Evolutionary conservation across 2,797 vertebrate species (phyloP).

Genomic region (Enteromius unitaeniatus): DNA sequence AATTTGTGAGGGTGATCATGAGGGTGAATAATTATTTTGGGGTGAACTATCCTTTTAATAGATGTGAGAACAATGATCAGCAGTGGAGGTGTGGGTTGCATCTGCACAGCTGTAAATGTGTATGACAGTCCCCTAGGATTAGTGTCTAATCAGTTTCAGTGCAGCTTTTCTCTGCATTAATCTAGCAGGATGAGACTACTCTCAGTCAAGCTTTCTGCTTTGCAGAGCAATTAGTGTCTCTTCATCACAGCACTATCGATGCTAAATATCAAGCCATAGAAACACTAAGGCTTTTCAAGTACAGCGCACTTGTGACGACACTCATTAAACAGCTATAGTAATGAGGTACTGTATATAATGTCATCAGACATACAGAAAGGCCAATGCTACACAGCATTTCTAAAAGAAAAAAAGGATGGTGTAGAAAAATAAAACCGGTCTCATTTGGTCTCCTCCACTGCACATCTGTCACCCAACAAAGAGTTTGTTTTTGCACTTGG

Average conservation of each 20-base stretch:
- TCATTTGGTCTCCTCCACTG: neutral
- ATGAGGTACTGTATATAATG: neutral
- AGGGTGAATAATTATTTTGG: neutral
- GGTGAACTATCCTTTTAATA: neutral
- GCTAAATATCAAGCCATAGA: conserved; percentile 12
- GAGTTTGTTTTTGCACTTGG: neutral
- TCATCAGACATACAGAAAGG: neutral
- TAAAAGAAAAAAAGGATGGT: neutral
- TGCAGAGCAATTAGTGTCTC: conserved; percentile 30
- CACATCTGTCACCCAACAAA: conserved; percentile 29
- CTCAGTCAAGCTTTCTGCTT: conserved; percentile 22
- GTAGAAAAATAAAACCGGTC: neutral
- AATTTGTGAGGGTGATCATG: neutral
- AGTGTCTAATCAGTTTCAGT: conserved; percentile 58
- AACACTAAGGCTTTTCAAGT: neutral
- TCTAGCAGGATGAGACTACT: conserved; percentile 29
- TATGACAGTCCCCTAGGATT: conserved; percentile 50
- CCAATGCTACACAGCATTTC: neutral
- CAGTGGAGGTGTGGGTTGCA: conserved; percentile 26
- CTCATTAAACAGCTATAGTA: neutral
- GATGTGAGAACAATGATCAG: conserved; percentile 23
- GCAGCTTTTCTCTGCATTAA: conserved; percentile 46
- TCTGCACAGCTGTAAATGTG: conserved; percentile 50
- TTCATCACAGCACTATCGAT: conserved; percentile 3
- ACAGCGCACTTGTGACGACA: neutral